Conservation (phyloP, 2,113 vertebrate genomes). For the Cyphomyrus plagiostoma region DNA sequence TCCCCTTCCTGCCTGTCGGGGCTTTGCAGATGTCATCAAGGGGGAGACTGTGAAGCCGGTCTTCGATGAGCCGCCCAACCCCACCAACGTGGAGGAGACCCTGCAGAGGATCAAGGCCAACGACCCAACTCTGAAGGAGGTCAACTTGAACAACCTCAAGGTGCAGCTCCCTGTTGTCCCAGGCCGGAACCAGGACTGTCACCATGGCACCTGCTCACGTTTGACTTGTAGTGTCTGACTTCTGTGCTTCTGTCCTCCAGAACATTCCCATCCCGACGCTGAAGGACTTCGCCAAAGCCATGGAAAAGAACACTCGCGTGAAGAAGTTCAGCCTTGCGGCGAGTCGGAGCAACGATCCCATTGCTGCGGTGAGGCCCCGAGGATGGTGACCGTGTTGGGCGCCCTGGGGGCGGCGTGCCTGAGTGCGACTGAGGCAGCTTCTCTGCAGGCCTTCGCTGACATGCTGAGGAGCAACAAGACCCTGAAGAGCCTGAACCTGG, state of each 20-base stretch:
- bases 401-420: too few relatives aligned
- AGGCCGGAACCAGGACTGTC: not conserved
- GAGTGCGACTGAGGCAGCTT: not conserved
- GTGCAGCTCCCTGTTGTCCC: constrained; percentile 47
- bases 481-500: constrained; percentile 82
- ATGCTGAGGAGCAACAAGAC: constrained; percentile 88
- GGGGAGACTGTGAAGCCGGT: constrained; percentile 91
- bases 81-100: constrained; percentile 89
- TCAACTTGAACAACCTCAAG: constrained; percentile 98
- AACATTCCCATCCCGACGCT: constrained; percentile 95
- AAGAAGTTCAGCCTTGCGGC: constrained; percentile 92
- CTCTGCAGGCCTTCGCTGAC: constrained; percentile 78
- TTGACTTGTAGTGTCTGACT: not conserved
- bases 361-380: constrained; percentile 77
- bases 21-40: constrained; percentile 80
- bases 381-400: too few relatives aligned
- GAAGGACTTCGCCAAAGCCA: constrained; percentile 88
- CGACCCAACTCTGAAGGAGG: constrained; percentile 73
- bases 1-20: not conserved
- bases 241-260: constrained; percentile 49
- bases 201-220: not conserved
- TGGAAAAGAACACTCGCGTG: constrained; percentile 83
- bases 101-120: constrained; percentile 87
- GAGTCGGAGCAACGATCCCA: constrained; percentile 89
- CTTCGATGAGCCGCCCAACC: constrained; percentile 94